These are phyloP conservation scores for Lochmaea crataegi DNA, from an alignment of 2,888 invertebrate species.

Conservation along the genomic window DNA sequence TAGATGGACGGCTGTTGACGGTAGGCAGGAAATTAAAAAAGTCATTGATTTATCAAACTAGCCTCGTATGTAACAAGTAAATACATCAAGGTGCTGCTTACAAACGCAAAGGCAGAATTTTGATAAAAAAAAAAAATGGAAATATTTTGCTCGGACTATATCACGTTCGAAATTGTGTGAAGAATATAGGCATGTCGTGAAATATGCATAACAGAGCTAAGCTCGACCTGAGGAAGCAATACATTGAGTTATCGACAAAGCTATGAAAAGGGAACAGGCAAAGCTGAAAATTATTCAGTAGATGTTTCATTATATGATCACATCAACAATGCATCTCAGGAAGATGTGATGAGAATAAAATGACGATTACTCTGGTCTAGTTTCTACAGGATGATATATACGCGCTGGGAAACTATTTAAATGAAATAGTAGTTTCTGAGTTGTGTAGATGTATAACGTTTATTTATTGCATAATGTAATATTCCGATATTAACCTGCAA, in stretches of 20 bases:
- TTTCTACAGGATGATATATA: not conserved
- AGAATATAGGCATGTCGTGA: constrained; percentile 10
- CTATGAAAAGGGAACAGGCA: constrained; percentile 19
- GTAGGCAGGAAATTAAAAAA: too few relatives aligned
- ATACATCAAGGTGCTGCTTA: too few relatives aligned
- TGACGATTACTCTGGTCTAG: constrained; percentile 20
- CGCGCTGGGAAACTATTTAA: not conserved
- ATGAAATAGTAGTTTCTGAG: not conserved
- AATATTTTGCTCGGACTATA: too few relatives aligned
- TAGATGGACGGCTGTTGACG: too few relatives aligned
- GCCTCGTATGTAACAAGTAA: too few relatives aligned
- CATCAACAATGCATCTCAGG: constrained; percentile 28
- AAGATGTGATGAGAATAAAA: constrained; percentile 24
- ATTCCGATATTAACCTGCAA: not conserved
- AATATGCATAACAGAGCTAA: constrained; percentile 17
- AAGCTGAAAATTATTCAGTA: constrained; percentile 31
- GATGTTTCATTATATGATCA: constrained; percentile 30
- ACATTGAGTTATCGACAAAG: constrained; percentile 32
- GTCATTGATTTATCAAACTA: too few relatives aligned
- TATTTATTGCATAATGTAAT: not conserved
- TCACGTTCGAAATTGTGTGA: constrained; percentile 1
- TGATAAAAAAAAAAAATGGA: too few relatives aligned
- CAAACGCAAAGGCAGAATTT: too few relatives aligned
- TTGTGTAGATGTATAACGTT: not conserved
- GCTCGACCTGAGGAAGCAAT: constrained; percentile 18